Base-by-base conservation (phyloP, 2,888 invertebrate genomes). In the Willowsia nigromaculata region DNA sequence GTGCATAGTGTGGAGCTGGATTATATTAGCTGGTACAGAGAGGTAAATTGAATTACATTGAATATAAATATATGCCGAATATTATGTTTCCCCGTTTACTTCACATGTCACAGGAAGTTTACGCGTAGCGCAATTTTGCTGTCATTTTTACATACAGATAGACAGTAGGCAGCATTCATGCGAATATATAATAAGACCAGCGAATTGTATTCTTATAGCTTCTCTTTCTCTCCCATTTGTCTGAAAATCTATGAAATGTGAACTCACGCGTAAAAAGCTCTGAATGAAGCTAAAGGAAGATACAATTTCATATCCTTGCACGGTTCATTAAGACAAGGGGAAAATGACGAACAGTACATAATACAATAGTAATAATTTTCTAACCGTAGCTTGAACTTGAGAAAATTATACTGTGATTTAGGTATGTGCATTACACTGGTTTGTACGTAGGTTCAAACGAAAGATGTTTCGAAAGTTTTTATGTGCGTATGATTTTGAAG, bases 281-380 rank as follows among this genome's bases (percentile, higher is more conserved):
- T 18, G 53, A 53, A 18, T 50, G 6, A 27, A 59, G 59, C 0
- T 25, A 59, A 7, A 59, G 59, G 27, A 59, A 59, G 27, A 27
- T 25, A 18, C 37, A 68, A 68, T 37, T 68, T 68, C 68, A 68
- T 40, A 22, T 33, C 68, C 68, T 25, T 68, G 40, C 33, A 68
- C 22, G 68, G 68, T 68, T 68, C 68, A 68, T 68, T 68, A 68
- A 68, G 13, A 15, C 30, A n/a, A 33, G 62, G 62, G 30, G n/a
- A 3, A 30, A 62, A 33, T 4, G 62, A 33, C 30, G 30, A 62
- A 62, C 30, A 62, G n/a, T 15, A 15, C 15, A n/a, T 33, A 1
- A 62, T n/a, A 62, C 1, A 1, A 27, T 6, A 56, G 27, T 27
- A 27, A 27, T 59, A 59, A 59, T 27, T 30, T 33, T 5, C 33